A percentile compares a stretch with the other conserved stretches of the same genome.
These are phyloP conservation scores for Dipodomys merriami DNA, from an alignment of 2,113 vertebrate genomes.

Conservation along the genomic window DNA sequence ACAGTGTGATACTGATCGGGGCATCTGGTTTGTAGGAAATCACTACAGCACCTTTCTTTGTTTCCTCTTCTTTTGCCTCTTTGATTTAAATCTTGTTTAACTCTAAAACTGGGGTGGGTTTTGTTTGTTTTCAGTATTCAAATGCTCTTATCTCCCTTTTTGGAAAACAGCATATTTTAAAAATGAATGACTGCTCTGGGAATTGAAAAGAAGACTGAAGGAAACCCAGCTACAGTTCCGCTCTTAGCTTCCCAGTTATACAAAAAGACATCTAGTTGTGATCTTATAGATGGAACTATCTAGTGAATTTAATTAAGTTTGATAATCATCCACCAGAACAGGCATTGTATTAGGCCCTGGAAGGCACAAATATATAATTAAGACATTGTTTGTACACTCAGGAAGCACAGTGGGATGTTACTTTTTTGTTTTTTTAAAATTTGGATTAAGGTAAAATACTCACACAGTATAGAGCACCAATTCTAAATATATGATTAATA, in stretches of 20 bases:
- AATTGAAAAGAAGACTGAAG: conserved; percentile 47
- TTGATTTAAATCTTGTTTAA: conserved; percentile 75
- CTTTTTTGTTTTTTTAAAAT: conserved; percentile 37
- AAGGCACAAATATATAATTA: conserved; percentile 24
- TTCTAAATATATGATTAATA: background rate
- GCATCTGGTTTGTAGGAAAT: conserved; percentile 69
- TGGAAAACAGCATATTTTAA: conserved; percentile 52
- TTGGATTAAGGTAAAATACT: conserved; percentile 3
- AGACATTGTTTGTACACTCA: background rate
- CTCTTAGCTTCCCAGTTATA: conserved; percentile 20
- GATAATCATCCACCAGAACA: background rate
- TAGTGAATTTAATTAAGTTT: conserved; percentile 37
- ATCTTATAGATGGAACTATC: background rate
- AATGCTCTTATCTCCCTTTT: conserved; percentile 26
- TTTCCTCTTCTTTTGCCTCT: conserved; percentile 70
- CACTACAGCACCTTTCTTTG: conserved; percentile 67
- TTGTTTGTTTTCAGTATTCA: conserved; percentile 72
- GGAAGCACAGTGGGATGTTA: background rate
- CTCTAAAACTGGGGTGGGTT: conserved; percentile 12
- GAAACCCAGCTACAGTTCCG: conserved; percentile 10
- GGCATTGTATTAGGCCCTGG: background rate
- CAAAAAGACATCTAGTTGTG: background rate
- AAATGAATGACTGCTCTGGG: conserved; percentile 51
- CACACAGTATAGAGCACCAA: background rate
- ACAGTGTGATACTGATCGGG: conserved; percentile 62